Evolutionary conservation across 1,140 invertebrate genomes (phyloP).

Genomic region (Drosophila ambigua): DNA sequence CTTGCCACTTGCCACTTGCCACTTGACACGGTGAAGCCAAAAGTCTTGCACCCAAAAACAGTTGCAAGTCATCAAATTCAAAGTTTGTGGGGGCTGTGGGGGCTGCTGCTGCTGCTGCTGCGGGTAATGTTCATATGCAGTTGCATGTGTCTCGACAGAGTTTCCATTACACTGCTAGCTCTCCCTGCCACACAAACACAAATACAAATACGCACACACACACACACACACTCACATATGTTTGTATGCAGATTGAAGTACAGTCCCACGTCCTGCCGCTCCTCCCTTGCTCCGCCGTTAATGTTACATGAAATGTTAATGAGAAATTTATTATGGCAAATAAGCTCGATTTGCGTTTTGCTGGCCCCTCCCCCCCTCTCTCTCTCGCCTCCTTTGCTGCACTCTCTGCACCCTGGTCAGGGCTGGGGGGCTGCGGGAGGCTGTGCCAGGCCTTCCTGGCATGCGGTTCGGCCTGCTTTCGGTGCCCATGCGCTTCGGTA

Average conservation of each 20-base stretch:
- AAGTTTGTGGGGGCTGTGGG: conserved; percentile 31
- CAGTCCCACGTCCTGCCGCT: neutral
- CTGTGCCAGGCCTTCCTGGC: no score
- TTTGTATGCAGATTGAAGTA: no score
- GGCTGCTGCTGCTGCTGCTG: neutral
- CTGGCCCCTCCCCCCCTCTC: neutral
- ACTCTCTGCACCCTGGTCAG: no score
- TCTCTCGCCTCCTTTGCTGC: neutral
- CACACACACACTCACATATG: neutral
- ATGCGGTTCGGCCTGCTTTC: no score
- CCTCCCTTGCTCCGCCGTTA: conserved; percentile 15
- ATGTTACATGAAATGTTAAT: conserved; percentile 63
- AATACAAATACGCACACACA: conserved; percentile 5
- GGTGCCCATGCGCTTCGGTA: no score
- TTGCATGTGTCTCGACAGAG: conserved; percentile 34
- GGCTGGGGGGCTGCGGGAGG: neutral
- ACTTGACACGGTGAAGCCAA: conserved; percentile 58
- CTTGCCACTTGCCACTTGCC: conserved; percentile 20
- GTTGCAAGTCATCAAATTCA: conserved; percentile 54
- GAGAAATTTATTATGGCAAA: conserved; percentile 66
- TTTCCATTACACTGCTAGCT: conserved; percentile 34
- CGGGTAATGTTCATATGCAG: neutral
- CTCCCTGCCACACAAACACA: conserved; percentile 10
- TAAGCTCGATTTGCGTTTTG: conserved; percentile 56
- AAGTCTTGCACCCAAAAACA: conserved; percentile 52